phyloP scores from a whole-genome alignment of 2,113 vertebrate genomes.

The Rhodinocichla rosea region DNA sequence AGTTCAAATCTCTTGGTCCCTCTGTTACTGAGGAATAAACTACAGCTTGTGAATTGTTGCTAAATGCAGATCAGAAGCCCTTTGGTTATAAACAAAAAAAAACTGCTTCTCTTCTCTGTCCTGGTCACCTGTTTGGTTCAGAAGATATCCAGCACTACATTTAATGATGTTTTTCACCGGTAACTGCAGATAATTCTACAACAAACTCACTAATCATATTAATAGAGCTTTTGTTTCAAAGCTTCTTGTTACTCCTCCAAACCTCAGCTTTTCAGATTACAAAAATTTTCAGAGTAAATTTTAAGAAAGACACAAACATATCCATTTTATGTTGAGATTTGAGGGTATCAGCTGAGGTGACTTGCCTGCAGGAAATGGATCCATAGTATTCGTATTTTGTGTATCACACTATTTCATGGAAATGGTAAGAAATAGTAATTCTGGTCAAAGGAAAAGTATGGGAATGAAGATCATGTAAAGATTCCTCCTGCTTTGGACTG shows the following conservation, averaged over 20 bases:
- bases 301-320: background rate
- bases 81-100: background rate
- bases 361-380: background rate
- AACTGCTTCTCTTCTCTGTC: background rate
- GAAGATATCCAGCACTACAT: background rate
- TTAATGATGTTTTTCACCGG: background rate
- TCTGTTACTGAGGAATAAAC: background rate
- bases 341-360: background rate
- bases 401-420: background rate
- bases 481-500: background rate
- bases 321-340: background rate
- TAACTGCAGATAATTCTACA: background rate
- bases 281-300: background rate
- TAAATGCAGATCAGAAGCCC: background rate
- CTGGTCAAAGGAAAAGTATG: background rate
- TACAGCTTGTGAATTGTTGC: background rate
- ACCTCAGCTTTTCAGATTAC: background rate
- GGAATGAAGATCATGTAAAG: background rate
- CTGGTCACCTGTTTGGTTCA: background rate
- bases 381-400: background rate
- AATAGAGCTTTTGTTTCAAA: background rate
- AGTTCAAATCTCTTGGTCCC: background rate
- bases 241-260: background rate
- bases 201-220: background rate
- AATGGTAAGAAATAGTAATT: background rate